Evolutionary conservation across 2,797 vertebrate species (phyloP), one percentile per base, ranked within the genome.

Genomic region (Rhodeus uyekii): DNA sequence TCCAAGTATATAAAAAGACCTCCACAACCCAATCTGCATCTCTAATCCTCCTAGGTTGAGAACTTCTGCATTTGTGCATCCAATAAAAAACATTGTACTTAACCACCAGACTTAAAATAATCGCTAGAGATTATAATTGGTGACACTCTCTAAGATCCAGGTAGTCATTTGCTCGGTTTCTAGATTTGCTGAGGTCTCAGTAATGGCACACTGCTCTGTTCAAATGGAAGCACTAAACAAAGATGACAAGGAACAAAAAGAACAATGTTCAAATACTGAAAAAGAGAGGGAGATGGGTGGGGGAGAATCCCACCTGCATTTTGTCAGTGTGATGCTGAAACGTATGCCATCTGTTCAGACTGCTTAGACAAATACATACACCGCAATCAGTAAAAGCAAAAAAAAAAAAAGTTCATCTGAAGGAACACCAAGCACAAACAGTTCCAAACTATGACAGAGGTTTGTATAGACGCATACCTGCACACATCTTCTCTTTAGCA

Each of bases 341-440:
- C 24, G 50, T 71, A 81, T 53, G 42, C 81, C 87, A 85, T 85
- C 85, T 88, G 80, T 75, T 88, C 80, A 78, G 63, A 68, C 60
- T 64, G 65, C 36, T 61, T 27, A 13, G 29, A 48, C 60, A 29
- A 32, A 14, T n/a, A 29, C 71, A 58, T 32, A 46, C 60, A 80
- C 69, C 48, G 50, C 50, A 68, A 22, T 32, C 38, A 16, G 24
- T 36, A 27, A 55, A 55, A 24, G 34, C 61, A 82, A 48, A 80
- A 19, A 22, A 48, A 80, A 19, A 22, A 80, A 27, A 39, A 22
- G 16, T 16, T 69, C 7, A 14, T 68, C 18, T 22, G 8, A 60
- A n/a, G 24, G 18, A 76, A 63, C 46, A 13, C 16, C 6, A 5
- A 55, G 39, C 46, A 53, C 72, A 58, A 58, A 38, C 22, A 14